These are phyloP conservation scores for Meda fulgida DNA, from an alignment of 2,797 vertebrate genomes.

Conservation along the genomic window DNA sequence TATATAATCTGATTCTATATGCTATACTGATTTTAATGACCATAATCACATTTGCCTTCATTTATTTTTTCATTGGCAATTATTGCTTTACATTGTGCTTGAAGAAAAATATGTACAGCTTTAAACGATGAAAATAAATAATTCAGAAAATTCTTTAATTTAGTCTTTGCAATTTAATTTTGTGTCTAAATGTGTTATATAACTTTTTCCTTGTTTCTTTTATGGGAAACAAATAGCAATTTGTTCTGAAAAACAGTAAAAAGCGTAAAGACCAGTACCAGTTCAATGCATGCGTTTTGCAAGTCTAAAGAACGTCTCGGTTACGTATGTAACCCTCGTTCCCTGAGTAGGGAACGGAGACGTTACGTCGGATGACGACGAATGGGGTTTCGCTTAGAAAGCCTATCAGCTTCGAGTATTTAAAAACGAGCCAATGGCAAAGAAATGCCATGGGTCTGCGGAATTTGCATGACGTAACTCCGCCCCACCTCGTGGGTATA, in stretches of 20 bases:
- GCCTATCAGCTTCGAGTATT: too few relatives aligned
- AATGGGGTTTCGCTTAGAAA: too few relatives aligned
- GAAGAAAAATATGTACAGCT: conserved; percentile 60
- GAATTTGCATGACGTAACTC: too few relatives aligned
- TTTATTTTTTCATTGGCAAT: conserved; percentile 57
- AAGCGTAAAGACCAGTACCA: not conserved
- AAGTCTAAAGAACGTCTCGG: not conserved
- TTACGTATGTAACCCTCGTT: too few relatives aligned
- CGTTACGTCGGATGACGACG: too few relatives aligned
- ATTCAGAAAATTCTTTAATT: conserved; percentile 26
- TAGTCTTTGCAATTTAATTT: not conserved
- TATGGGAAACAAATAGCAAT: not conserved
- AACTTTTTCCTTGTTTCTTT: too few relatives aligned
- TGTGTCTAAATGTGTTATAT: not conserved
- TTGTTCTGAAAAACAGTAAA: not conserved
- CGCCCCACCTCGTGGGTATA: too few relatives aligned
- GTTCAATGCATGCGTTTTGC: not conserved
- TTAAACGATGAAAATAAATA: conserved; percentile 62
- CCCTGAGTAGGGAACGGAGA: too few relatives aligned
- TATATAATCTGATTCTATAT: conserved; percentile 60
- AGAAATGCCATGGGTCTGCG: too few relatives aligned
- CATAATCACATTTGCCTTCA: conserved; percentile 58
- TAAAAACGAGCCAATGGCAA: too few relatives aligned
- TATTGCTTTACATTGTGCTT: conserved; percentile 65
- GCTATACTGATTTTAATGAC: conserved; percentile 53